A percentile compares a stretch with the other conserved stretches of the same genome.
These are phyloP conservation scores for Xyliphius kryptos DNA, from an alignment of 2,113 vertebrate genomes.

Conservation along the genomic window DNA sequence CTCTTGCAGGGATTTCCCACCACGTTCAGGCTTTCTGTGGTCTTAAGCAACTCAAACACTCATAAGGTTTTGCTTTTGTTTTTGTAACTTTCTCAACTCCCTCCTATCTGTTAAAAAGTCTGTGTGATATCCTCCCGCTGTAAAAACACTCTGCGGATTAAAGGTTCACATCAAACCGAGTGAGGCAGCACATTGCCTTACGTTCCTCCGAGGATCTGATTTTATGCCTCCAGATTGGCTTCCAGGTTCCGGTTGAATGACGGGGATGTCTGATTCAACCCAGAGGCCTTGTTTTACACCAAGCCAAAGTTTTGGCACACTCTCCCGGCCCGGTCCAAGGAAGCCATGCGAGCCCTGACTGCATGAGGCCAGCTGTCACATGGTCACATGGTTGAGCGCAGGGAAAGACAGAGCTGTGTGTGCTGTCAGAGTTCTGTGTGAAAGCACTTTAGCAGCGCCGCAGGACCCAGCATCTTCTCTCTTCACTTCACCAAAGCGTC, in stretches of 20 bases:
- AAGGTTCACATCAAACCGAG: constrained; percentile 21
- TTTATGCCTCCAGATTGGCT: constrained; percentile 18
- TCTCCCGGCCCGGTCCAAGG: constrained; percentile 15
- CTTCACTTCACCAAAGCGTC: constrained; percentile 28
- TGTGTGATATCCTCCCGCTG: constrained; percentile 30
- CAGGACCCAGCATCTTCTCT: constrained; percentile 15
- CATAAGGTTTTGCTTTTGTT: constrained; percentile 40
- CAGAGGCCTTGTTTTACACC: constrained; percentile 16
- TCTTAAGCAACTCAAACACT: constrained; percentile 28
- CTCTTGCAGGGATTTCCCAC: constrained; percentile 6
- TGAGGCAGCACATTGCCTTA: constrained; percentile 18
- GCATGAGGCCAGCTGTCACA: constrained; percentile 26
- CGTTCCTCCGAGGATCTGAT: background rate
- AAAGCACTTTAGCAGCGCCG: constrained; percentile 30
- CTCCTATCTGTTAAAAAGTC: constrained; percentile 22
- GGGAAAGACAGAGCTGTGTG: too few species aligned
- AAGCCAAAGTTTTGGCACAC: constrained; percentile 1
- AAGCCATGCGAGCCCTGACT: constrained; percentile 18
- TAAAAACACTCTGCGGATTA: constrained; percentile 36
- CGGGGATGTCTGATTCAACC: constrained; percentile 1
- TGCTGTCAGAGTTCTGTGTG: constrained; percentile 27
- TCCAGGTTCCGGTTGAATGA: constrained; percentile 2
- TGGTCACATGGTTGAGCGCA: constrained; percentile 25
- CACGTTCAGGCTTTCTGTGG: too few species aligned
- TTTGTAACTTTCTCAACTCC: constrained; percentile 42